These are phyloP conservation scores for Atopsyche davidsoni DNA, from an alignment of 1,140 invertebrate species.

Conservation along the genomic window DNA sequence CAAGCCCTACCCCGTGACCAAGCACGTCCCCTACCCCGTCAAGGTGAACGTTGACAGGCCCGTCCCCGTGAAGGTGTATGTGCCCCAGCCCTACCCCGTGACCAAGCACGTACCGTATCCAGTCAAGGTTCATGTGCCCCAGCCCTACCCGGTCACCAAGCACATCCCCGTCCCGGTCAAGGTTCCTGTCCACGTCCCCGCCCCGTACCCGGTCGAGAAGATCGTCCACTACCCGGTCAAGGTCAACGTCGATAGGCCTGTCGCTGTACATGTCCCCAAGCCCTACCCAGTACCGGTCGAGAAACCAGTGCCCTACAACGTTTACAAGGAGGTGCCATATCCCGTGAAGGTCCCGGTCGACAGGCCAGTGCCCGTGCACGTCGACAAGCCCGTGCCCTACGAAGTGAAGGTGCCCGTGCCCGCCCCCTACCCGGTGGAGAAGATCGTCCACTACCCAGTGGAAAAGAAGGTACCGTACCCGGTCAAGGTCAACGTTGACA, in stretches of 20 bases:
- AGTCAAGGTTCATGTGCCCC: slow-evolving; percentile 61
- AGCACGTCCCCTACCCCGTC: slow-evolving; percentile 56
- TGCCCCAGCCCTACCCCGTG: slow-evolving; percentile 54
- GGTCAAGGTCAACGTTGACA: slow-evolving; percentile 55
- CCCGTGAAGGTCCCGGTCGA: slow-evolving; percentile 56
- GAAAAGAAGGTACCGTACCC: slow-evolving; percentile 55
- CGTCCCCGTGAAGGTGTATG: slow-evolving; percentile 61
- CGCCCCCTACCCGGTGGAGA: slow-evolving; percentile 53
- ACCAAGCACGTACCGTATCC: slow-evolving; percentile 61
- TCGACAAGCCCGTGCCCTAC: slow-evolving; percentile 53
- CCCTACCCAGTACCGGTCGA: slow-evolving; percentile 53
- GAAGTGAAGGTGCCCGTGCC: slow-evolving; percentile 54
- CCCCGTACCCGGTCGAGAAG: slow-evolving; percentile 68
- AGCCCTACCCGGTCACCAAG: slow-evolving; percentile 68
- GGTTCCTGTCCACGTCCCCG: slow-evolving; percentile 59
- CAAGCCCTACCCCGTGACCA: slow-evolving; percentile 60
- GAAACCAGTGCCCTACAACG: slow-evolving; percentile 58
- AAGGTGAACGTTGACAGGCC: slow-evolving; percentile 58
- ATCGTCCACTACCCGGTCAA: slow-evolving; percentile 64
- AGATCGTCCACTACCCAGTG: slow-evolving; percentile 52
- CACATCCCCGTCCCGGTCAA: slow-evolving; percentile 61
- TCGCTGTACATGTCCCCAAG: slow-evolving; percentile 57
- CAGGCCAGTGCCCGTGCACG: slow-evolving; percentile 54
- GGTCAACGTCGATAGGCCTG: slow-evolving; percentile 59
- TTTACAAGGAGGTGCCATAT: slow-evolving; percentile 55